Base-by-base conservation (phyloP, 2,797 vertebrate species). In the Tamandua tetradactyla region DNA sequence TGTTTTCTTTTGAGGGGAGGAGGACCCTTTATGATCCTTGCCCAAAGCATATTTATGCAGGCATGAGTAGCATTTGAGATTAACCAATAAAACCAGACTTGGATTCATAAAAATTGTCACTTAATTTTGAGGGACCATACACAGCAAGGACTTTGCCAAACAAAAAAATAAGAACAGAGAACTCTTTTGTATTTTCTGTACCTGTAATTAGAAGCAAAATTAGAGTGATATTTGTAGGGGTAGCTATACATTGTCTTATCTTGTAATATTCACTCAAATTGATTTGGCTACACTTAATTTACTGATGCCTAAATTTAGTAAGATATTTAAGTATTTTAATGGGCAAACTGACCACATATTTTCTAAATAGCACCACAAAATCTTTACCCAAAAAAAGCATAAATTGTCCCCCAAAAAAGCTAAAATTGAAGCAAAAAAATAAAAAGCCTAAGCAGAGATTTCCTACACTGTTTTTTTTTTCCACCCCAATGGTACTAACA, bases 261-360 rank as follows among this genome's bases (percentile, higher is more conserved):
- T 93, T 94, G 15, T 74, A 91, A 92, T 81, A 91, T 22, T 96
- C 84, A 35, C 40, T 90, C 79, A 74, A 90, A 87, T 30, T 87
- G 32, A 79, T 18, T 49, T 88, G 72, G 25, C 49, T 11, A 57
- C 27, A 12, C 18, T 83, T 95, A 93, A 82, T 89, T 94, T 95
- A 87, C 10, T 92, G 47, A 69, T 62, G 74, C 14, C 2, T 92
- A 69, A 84, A 74, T 89, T 7, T 89, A 69, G 20, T 68, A 27
- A 94, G 68, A 87, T 92, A 78, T 35, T 82, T 84, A 92, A 88
- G 55, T 93, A 85, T 90, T 66, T 89, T 87, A 64, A 44, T 72
- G 27, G 32, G 42, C 44, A 87, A 97, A 92, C 40, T 84, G 13
- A 55, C 18, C 14, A 84, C 37, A 93, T 4, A 25, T 17, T 89